phyloP scores from a whole-genome alignment of 2,888 invertebrate species.

The Drosophila prostipennis region DNA sequence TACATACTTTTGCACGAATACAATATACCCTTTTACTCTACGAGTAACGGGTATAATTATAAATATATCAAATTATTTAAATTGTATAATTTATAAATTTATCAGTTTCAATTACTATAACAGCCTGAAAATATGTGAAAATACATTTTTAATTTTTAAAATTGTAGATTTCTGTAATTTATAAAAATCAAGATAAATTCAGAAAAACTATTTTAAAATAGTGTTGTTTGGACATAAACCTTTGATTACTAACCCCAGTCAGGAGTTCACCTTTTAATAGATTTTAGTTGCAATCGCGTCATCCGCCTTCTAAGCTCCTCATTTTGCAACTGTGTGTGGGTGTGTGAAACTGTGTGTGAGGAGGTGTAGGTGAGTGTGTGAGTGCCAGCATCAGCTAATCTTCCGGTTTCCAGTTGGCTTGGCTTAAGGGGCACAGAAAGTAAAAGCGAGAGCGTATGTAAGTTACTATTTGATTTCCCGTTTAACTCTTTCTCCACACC shows the following conservation, averaged over 20 bases:
- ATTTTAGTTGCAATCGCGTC: conserved; percentile 8
- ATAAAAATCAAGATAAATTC: not conserved
- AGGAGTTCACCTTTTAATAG: conserved; percentile 8
- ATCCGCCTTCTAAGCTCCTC: too few species aligned
- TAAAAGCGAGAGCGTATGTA: conserved; percentile 50
- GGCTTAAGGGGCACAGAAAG: conserved; percentile 62
- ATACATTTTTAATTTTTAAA: too few species aligned
- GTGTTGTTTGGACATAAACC: not conserved
- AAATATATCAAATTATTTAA: too few species aligned
- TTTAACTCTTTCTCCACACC: conserved; percentile 5
- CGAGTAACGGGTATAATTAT: too few species aligned
- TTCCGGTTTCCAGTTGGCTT: conserved; percentile 75
- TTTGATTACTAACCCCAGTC: conserved; percentile 3
- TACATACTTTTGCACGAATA: too few species aligned
- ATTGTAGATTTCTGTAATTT: too few species aligned
- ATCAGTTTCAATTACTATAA: too few species aligned
- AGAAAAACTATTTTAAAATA: not conserved
- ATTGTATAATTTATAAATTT: too few species aligned
- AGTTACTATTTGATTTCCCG: conserved; percentile 49
- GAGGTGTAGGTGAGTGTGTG: conserved; percentile 11
- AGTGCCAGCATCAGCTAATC: conserved; percentile 61
- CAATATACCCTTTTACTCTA: too few species aligned
- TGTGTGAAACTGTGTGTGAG: not conserved
- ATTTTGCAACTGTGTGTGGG: too few species aligned
- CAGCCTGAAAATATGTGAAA: too few species aligned